phyloP scores from a whole-genome alignment of 2,113 vertebrate species.

The Hyaena hyaena region DNA sequence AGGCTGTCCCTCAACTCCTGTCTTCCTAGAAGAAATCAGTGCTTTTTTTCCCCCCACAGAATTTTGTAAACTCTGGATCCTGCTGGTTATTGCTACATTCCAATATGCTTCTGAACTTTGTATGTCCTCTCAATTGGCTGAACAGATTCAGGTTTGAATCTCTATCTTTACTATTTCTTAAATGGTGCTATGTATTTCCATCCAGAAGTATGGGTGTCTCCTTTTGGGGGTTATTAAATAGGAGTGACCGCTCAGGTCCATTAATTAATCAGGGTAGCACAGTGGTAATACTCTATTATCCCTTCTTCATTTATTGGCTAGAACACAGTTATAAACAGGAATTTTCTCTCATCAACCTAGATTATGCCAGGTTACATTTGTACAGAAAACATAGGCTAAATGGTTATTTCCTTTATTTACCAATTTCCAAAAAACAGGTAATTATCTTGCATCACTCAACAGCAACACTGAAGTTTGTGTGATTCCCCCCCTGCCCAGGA shows the following conservation, averaged over 20 bases:
- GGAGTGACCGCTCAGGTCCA: neutral
- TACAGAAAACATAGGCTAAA: neutral
- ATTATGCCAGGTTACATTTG: neutral
- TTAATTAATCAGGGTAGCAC: neutral
- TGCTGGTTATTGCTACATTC: neutral
- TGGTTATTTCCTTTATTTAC: neutral
- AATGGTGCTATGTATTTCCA: neutral
- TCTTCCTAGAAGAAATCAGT: neutral
- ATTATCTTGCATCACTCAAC: neutral
- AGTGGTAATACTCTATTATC: neutral
- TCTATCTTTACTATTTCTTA: neutral
- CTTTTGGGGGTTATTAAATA: neutral
- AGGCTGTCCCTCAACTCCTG: neutral
- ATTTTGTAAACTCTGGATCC: neutral
- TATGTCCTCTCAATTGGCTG: neutral
- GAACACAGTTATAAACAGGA: neutral
- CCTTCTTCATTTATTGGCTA: neutral
- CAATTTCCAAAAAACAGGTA: neutral
- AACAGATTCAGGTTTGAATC: neutral
- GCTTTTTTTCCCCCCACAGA: neutral
- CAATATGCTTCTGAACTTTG: neutral
- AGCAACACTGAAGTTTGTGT: neutral
- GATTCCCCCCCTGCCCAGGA: neutral
- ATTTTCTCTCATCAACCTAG: neutral
- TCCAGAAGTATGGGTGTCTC: neutral